Evolutionary conservation across 2,113 vertebrate genomes (phyloP), one percentile per base, ranked within the genome.

Genomic region (Catagonus wagneri): DNA sequence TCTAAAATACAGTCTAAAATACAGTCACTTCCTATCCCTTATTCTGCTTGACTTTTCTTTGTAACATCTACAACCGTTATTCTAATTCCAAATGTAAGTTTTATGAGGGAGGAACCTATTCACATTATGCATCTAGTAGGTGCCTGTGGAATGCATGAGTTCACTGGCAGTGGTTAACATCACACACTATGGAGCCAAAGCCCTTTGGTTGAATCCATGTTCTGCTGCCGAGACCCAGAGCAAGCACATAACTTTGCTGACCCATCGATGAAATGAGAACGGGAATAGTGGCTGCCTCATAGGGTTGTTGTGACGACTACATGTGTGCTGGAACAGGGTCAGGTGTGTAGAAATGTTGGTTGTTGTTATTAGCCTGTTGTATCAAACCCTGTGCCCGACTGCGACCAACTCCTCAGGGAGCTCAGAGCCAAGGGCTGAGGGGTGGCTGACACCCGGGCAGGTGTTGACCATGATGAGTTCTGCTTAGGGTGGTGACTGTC

Each of bases 31-130:
- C 90, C 54, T 34, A 84, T 56, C 32, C 29, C 29, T 16, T 74
- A 81, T 36, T 83, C 50, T 90, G 13, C 19, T 94, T 79, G 89
- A 39, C 63, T 94, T 93, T 87, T 9, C 50, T 96, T 95, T 34
- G 32, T 74, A 66, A 60, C 78, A 76, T 34, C 19, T 52, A 58
- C 11, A 88, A 61, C 8, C 0, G 0, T 74, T 56, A n/a, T 36
- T 60, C 39, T 86, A 29, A 81, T 90, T 95, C 52, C 83, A 84
- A 88, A 22, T 44, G 3, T 86, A 72, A 34, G 20, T 63, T 63
- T 83, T 66, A 71, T 86, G 17, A 97, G 71, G 61, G 54, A 88
- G 78, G 72, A 60, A 81, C 50, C 58, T 10, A 8, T 17, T 63
- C 17, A 0, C 1, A 34, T 29, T 95, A 89, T 65, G 52, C 68